A percentile compares a stretch with the other conserved stretches of the same genome.
These are phyloP conservation scores for Neodiprion pinetum DNA, from an alignment of 1,140 invertebrate species.

Conservation along the genomic window DNA sequence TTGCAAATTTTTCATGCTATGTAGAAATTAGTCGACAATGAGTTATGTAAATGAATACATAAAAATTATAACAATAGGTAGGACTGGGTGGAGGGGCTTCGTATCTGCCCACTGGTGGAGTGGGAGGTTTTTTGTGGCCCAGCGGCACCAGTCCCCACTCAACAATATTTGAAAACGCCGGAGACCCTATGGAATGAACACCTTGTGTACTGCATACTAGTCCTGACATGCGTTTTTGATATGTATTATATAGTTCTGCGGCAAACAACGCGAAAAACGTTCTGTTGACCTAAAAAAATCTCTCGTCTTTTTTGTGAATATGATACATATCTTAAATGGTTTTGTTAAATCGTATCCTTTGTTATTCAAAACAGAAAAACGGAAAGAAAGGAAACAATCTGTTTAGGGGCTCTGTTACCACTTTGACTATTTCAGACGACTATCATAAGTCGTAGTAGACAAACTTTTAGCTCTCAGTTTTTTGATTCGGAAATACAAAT, in stretches of 20 bases:
- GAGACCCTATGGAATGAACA: slow-evolving; percentile 54
- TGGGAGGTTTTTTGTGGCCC: slow-evolving; percentile 54
- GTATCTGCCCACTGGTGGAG: slow-evolving; percentile 52
- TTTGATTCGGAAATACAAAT: background rate
- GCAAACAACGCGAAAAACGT: background rate
- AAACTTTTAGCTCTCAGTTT: background rate
- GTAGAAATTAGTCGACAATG: no score
- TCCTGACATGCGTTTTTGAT: background rate
- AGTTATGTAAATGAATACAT: background rate
- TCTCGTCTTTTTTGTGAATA: background rate
- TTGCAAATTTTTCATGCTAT: background rate
- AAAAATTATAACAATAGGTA: slow-evolving; percentile 34
- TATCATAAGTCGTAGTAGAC: background rate
- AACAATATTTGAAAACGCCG: slow-evolving; percentile 54
- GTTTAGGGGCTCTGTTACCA: background rate
- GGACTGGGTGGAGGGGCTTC: slow-evolving; percentile 53
- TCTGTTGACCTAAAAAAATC: background rate
- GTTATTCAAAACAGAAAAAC: background rate
- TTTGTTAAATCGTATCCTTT: background rate
- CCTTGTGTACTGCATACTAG: background rate
- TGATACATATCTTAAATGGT: slow-evolving; percentile 7
- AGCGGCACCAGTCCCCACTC: slow-evolving; percentile 51
- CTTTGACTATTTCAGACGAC: background rate
- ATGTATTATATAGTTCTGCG: background rate
- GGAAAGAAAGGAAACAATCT: background rate